Conservation (phyloP, 2,113 vertebrate genomes). For the Nannobrachium achirus region DNA sequence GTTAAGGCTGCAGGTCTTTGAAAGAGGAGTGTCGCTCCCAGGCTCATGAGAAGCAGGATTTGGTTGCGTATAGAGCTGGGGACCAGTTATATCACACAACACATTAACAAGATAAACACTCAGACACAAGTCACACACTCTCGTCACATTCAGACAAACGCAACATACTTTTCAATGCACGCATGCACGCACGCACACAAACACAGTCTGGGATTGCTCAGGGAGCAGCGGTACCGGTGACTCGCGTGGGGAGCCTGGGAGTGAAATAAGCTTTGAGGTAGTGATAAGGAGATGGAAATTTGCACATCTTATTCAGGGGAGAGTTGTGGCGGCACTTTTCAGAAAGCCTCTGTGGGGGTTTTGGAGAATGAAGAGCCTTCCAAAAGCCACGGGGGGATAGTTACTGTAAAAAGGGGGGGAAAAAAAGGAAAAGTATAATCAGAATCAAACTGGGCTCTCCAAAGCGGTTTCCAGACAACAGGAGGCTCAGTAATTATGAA, state of each 20-base stretch:
- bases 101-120: constrained; percentile 50
- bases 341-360: constrained; percentile 61
- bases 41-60: constrained; percentile 48
- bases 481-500: constrained; percentile 48
- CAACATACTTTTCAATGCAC: too few relatives aligned
- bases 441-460: not conserved
- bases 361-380: constrained; percentile 54
- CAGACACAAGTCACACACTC: constrained; percentile 21
- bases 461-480: constrained; percentile 4
- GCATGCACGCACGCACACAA: not conserved
- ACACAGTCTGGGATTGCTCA: constrained; percentile 1
- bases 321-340: constrained; percentile 40
- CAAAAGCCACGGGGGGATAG: constrained; percentile 54
- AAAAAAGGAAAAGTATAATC: constrained; percentile 11
- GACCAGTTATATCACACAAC: constrained; percentile 43
- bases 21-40: constrained; percentile 28
- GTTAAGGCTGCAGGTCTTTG: constrained; percentile 43
- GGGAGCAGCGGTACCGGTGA: constrained; percentile 13
- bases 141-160: too few relatives aligned
- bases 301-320: constrained; percentile 55
- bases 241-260: not conserved
- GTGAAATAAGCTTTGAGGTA: constrained; percentile 36
- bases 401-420: constrained; percentile 60
- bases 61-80: constrained; percentile 52
- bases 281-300: constrained; percentile 51